A percentile compares a stretch with the other conserved stretches of the same genome.
These are phyloP conservation scores for Gorsachius magnificus DNA, from an alignment of 2,797 vertebrate genomes.

Conservation along the genomic window DNA sequence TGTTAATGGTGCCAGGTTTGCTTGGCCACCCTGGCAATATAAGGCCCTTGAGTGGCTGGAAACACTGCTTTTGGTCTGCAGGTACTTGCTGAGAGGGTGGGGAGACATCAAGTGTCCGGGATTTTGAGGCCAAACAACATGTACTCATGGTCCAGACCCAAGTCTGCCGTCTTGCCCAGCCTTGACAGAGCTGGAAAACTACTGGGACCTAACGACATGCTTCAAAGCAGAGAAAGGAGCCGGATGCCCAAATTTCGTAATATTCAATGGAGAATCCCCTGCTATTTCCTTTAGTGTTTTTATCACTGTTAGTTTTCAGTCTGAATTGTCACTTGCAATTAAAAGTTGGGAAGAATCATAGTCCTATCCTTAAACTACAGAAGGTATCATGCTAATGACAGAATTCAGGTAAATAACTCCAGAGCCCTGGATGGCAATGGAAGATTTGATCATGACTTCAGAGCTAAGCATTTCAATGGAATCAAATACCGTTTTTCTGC, in stretches of 20 bases:
- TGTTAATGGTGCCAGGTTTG: background rate
- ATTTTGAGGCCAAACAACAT: background rate
- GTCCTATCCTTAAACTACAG: background rate
- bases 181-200: background rate
- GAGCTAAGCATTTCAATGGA: background rate
- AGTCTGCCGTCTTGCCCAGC: background rate
- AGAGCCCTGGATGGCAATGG: background rate
- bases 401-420: background rate
- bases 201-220: background rate
- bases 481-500: background rate
- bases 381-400: background rate
- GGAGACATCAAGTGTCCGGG: rapidly evolving
- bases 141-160: background rate
- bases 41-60: background rate
- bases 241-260: background rate
- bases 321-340: background rate
- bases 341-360: background rate
- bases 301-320: background rate
- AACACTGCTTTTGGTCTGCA: background rate
- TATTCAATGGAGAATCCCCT: background rate
- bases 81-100: background rate
- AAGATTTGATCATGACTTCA: background rate
- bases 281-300: background rate
- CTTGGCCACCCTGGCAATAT: background rate
- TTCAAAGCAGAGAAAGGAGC: background rate